Percentiles rank a stretch among this genome's conserved stretches.
Evolutionary conservation across 2,888 invertebrate species (phyloP).

Genomic region (Drosophila limbata): DNA sequence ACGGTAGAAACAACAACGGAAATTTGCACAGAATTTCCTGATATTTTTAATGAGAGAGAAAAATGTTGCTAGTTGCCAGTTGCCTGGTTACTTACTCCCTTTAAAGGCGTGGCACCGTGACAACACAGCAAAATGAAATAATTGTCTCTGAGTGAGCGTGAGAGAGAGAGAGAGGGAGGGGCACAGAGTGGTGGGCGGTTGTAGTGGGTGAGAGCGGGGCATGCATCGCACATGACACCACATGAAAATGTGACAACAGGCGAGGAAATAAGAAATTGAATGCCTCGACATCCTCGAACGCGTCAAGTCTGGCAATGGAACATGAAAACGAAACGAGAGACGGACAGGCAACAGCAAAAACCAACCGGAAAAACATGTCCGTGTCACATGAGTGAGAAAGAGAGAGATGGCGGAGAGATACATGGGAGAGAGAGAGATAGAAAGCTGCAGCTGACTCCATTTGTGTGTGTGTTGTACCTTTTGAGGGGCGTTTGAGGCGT

Average conservation of each 20-base stretch:
- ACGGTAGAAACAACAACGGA: neutral
- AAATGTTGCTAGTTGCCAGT: conserved; percentile 30
- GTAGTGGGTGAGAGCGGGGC: neutral
- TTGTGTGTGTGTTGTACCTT: conserved; percentile 39
- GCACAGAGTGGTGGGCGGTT: neutral
- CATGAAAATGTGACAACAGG: conserved; percentile 69
- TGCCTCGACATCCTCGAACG: conserved; percentile 61
- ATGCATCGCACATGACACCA: conserved; percentile 54
- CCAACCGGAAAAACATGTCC: conserved; percentile 53
- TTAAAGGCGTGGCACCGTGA: conserved; percentile 22
- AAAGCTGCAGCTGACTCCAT: conserved; percentile 40
- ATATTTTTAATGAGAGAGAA: conserved; percentile 13
- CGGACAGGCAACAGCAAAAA: conserved; percentile 24
- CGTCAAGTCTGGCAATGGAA: conserved; percentile 45
- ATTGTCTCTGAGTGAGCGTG: conserved; percentile 28
- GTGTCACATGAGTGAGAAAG: conserved; percentile 18
- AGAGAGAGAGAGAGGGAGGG: neutral
- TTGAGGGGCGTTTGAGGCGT: no score
- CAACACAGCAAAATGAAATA: conserved; percentile 40
- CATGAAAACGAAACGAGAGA: conserved; percentile 53
- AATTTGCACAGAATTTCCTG: conserved; percentile 20
- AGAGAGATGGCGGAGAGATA: neutral
- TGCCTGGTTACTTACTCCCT: conserved; percentile 12
- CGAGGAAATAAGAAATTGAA: conserved; percentile 69
- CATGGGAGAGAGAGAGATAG: neutral